These are phyloP conservation scores for Acanthopleura granulata DNA, from an alignment of 2,888 invertebrate species.

Conservation along the genomic window DNA sequence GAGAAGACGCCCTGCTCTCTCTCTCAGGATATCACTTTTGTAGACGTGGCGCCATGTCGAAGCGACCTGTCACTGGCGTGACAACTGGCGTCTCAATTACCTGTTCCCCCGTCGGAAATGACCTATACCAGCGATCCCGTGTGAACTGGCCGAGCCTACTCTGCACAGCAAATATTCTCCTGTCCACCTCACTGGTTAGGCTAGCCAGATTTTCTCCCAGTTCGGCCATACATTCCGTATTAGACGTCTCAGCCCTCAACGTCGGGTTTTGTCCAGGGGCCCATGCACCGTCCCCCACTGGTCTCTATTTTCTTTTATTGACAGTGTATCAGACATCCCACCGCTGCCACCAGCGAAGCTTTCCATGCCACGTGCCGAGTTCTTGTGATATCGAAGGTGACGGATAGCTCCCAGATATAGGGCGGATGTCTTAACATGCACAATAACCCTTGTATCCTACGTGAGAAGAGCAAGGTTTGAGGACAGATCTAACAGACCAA, in stretches of 20 bases:
- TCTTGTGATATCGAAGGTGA: too few relatives aligned
- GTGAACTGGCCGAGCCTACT: not conserved
- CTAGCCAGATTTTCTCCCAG: not conserved
- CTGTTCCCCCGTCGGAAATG: too few relatives aligned
- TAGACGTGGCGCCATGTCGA: too few relatives aligned
- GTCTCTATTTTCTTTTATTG: not conserved
- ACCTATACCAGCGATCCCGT: not conserved
- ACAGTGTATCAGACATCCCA: not conserved
- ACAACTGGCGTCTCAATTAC: too few relatives aligned
- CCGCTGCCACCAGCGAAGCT: constrained; percentile 4
- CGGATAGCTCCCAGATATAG: too few relatives aligned
- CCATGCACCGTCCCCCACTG: not conserved
- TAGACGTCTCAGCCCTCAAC: too few relatives aligned
- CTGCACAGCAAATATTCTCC: not conserved
- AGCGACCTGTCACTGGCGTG: too few relatives aligned
- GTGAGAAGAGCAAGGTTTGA: too few relatives aligned
- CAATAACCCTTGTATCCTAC: too few relatives aligned
- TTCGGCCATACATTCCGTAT: not conserved
- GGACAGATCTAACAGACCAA: too few relatives aligned
- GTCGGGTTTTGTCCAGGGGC: not conserved
- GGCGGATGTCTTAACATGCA: too few relatives aligned
- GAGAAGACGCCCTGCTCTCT: not conserved
- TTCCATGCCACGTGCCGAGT: too few relatives aligned
- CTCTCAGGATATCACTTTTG: not conserved
- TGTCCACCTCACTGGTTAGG: not conserved